A percentile compares a stretch with the other conserved stretches of the same genome.
phyloP scores from a whole-genome alignment of 2,113 vertebrate species.

The Rhinopomastus cyanomelas region DNA sequence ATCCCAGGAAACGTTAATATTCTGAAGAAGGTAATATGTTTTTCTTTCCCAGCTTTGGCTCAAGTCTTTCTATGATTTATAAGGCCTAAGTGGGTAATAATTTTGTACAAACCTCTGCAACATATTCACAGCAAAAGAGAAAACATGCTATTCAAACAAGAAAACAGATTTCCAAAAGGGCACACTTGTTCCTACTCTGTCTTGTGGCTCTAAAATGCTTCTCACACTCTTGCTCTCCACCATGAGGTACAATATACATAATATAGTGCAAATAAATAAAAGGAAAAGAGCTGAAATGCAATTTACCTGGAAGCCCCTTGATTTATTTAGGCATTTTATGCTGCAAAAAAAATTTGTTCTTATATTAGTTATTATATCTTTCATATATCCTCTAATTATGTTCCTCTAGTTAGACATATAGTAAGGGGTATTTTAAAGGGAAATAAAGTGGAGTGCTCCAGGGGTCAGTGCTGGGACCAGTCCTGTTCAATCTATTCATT shows the following conservation, averaged over 20 bases:
- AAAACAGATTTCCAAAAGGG: not conserved
- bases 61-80: conserved; percentile 1
- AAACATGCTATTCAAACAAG: not conserved
- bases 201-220: not conserved
- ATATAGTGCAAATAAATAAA: not conserved
- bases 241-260: not conserved
- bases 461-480: no score
- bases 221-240: not conserved
- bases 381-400: not conserved
- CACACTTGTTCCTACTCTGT: not conserved
- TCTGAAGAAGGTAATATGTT: conserved; percentile 39
- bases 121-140: not conserved
- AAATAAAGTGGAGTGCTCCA: no score
- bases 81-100: not conserved
- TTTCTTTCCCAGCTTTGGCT: conserved; percentile 13
- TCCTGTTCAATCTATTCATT: no score
- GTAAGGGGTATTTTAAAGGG: not conserved
- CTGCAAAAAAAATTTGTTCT: not conserved
- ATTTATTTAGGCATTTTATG: not conserved
- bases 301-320: not conserved
- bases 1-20: not conserved
- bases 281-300: not conserved
- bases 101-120: not conserved
- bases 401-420: not conserved
- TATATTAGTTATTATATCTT: not conserved